Base-by-base conservation (phyloP, 92 coral and sea anemone genomes). In the Nematostella vectensis region DNA sequence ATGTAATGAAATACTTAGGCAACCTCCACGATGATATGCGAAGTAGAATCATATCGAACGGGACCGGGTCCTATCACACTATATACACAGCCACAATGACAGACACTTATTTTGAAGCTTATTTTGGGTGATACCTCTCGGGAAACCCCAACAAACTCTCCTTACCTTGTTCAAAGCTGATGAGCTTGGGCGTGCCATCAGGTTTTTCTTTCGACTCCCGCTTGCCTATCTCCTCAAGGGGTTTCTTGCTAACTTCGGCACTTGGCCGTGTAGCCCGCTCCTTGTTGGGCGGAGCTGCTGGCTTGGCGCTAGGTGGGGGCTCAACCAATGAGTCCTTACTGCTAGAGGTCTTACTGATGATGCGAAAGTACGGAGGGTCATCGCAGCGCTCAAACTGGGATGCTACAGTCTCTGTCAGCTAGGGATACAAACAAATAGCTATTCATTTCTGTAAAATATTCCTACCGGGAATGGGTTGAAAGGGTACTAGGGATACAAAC, bases 351-450 rank as follows among this genome's bases (percentile, higher is more conserved):
- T 87, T 93, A 57, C 63, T 83, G 24, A 87, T 47, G 8, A 83
- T 68, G 21, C 79, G 75, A 57, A 87, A 78, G 58, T 70, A 93
- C 1, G 99, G 99, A 33, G 99, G 88, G 27, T 83, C 87, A 20
- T 82, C 96, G 52, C 96, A 71, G 22, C 96, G 96, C 62, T 93
- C 99, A 53, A 93, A 93, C 74, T 87, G 99, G 42, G 96, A 80
- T 8, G 99, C 95, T 23, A 93, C 96, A 2, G 99, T 83, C 57
- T 93, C 99, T 44, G 99, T 93, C 37, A 85, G 68, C 97, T 89
- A 63, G 0, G 47, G 57, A 36, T 17, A 1, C 8, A 36, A 36
- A 59, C 13, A 18, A 0, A 15, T 27, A n/a, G n/a, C n/a, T n/a
- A n/a, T n/a, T 2, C 17, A 13, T 54, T n/a, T 22, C 26, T 48